Conservation (phyloP, 2,113 vertebrate genomes). For the Coregonus clupeaformis region DNA sequence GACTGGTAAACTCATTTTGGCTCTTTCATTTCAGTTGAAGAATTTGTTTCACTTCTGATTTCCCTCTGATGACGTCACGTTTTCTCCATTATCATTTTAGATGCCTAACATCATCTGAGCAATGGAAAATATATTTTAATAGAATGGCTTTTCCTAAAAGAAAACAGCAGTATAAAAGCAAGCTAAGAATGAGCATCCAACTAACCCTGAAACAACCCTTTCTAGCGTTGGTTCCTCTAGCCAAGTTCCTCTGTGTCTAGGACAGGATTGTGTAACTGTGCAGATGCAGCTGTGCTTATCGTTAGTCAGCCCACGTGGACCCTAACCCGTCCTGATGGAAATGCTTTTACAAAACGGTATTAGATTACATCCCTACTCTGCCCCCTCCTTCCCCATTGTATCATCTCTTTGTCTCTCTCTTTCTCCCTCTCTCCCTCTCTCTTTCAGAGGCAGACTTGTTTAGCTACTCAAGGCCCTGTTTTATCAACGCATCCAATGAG, state of each 20-base stretch:
- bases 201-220: not conserved
- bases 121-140: slow-evolving; percentile 16
- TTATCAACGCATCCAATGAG: not conserved
- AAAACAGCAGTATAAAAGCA: slow-evolving; percentile 4
- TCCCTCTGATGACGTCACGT: not conserved
- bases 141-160: not conserved
- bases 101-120: slow-evolving; percentile 13
- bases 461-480: not conserved
- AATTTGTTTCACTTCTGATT: no score
- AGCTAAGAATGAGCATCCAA: slow-evolving; percentile 19
- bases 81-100: slow-evolving; percentile 6
- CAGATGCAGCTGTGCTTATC: slow-evolving; percentile 50
- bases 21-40: not conserved
- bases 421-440: not conserved
- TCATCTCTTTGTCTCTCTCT: not conserved
- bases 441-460: not conserved
- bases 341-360: slow-evolving; percentile 44
- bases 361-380: slow-evolving; percentile 37
- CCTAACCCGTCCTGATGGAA: slow-evolving; percentile 52
- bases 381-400: slow-evolving; percentile 6
- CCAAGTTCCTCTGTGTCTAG: slow-evolving; percentile 31
- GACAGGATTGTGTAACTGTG: slow-evolving; percentile 28
- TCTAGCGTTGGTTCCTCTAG: slow-evolving; percentile 15
- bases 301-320: slow-evolving; percentile 47
- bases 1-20: slow-evolving; percentile 12